Evolutionary conservation across 2,888 invertebrate species (phyloP).

Genomic region (Fissipunctia ypsillon): DNA sequence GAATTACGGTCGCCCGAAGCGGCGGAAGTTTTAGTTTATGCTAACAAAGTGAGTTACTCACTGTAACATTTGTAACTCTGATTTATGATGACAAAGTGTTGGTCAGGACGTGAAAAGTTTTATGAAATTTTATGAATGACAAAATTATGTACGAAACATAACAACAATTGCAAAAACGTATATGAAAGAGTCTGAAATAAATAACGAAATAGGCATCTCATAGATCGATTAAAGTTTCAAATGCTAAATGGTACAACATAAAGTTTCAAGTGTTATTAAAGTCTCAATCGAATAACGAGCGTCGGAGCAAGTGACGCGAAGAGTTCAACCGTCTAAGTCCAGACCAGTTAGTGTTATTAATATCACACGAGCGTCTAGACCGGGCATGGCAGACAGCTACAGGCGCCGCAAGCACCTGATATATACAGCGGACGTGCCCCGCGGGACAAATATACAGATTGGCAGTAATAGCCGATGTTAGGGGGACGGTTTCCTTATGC

Average conservation of each 20-base stretch:
- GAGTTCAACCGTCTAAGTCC: conserved; percentile 54
- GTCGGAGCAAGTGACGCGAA: conserved; percentile 28
- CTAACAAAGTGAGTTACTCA: conserved; percentile 5
- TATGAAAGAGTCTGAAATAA: not conserved
- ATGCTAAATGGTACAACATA: conserved; percentile 17
- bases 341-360: conserved; percentile 64
- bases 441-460: conserved; percentile 65
- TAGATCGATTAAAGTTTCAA: not conserved
- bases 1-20: conserved; percentile 14
- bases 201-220: not conserved
- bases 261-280: conserved; percentile 34
- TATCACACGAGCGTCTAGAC: conserved; percentile 63
- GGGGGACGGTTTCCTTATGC: conserved; percentile 57
- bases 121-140: not conserved
- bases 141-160: not conserved
- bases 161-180: not conserved
- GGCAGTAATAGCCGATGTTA: conserved; percentile 53
- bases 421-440: conserved; percentile 63
- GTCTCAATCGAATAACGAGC: conserved; percentile 23
- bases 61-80: conserved; percentile 3
- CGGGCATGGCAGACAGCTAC: conserved; percentile 48
- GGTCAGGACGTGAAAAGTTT: not conserved
- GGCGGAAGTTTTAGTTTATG: conserved; percentile 23
- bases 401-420: conserved; percentile 59
- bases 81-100: conserved; percentile 1